phyloP scores from a whole-genome alignment of 2,888 invertebrate genomes.

The Acronicta psi region DNA sequence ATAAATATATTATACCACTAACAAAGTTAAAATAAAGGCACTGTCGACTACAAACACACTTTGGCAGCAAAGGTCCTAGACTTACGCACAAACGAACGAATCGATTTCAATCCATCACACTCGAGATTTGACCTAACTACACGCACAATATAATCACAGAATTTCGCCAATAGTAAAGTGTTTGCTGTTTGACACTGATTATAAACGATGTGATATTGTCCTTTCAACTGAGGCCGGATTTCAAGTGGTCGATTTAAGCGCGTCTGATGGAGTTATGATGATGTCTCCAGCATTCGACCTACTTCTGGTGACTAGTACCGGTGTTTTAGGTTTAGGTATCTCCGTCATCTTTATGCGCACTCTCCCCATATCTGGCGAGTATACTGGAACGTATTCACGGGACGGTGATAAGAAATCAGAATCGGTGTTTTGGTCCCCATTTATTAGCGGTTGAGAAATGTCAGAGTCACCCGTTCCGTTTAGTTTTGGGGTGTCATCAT shows the following conservation, averaged over 20 bases:
- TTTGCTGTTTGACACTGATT: constrained; percentile 83
- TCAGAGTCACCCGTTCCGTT: constrained; percentile 84
- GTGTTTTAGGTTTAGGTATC: constrained; percentile 94
- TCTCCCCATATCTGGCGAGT: constrained; percentile 92
- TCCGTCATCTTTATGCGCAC: constrained; percentile 94
- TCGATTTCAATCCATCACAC: constrained; percentile 70
- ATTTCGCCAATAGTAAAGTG: constrained; percentile 86
- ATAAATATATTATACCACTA: constrained; percentile 85
- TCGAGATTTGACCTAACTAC: constrained; percentile 69
- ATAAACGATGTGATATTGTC: constrained; percentile 77
- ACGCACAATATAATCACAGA: constrained; percentile 84
- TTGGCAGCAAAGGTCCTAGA: constrained; percentile 86
- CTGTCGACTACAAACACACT: constrained; percentile 90
- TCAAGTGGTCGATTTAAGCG: constrained; percentile 84
- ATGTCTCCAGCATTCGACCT: constrained; percentile 93
- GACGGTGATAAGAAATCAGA: constrained; percentile 83
- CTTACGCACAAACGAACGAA: constrained; percentile 72
- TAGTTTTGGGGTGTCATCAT: constrained; percentile 82
- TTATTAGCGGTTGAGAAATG: constrained; percentile 85
- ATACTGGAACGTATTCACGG: constrained; percentile 86
- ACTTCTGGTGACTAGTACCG: constrained; percentile 93
- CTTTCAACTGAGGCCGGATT: constrained; percentile 65
- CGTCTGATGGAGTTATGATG: constrained; percentile 91
- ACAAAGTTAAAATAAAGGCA: constrained; percentile 84
- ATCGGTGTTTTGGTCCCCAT: constrained; percentile 80